phyloP scores from a whole-genome alignment of 2,113 vertebrate species.

The Chaetodon trifascialis region DNA sequence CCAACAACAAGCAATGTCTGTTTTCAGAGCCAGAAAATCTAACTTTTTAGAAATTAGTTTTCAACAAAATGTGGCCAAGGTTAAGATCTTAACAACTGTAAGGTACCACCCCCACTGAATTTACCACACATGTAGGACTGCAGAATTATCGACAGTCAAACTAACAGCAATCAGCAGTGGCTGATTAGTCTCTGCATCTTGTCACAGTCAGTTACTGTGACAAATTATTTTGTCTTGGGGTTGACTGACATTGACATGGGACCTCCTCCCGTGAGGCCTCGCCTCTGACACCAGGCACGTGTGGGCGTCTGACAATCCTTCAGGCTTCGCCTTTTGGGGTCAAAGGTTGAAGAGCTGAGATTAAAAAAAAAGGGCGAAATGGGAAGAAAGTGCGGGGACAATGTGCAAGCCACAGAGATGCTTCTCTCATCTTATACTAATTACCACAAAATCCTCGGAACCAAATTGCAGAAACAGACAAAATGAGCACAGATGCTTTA shows the following conservation, averaged over 20 bases:
- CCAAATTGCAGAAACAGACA: background rate
- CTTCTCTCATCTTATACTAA: background rate
- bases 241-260: conserved; percentile 9
- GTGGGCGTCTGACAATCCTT: conserved; percentile 35
- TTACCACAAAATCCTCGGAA: background rate
- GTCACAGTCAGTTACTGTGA: conserved; percentile 68
- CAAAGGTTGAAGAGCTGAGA: conserved; percentile 39
- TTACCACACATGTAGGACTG: background rate
- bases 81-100: background rate
- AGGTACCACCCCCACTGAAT: background rate
- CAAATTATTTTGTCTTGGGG: conserved; percentile 63
- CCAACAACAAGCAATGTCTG: no score
- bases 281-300: conserved; percentile 46
- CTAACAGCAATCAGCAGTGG: conserved; percentile 34
- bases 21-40: background rate
- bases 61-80: no score
- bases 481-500: background rate
- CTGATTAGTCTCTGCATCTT: conserved; percentile 49
- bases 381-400: background rate
- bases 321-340: conserved; percentile 6
- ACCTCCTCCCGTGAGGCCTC: conserved; percentile 37
- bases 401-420: background rate
- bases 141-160: conserved; percentile 27
- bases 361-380: conserved; percentile 28
- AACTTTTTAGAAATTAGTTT: background rate